Conservation (phyloP, 2,113 vertebrate species). For the Panurus biarmicus region DNA sequence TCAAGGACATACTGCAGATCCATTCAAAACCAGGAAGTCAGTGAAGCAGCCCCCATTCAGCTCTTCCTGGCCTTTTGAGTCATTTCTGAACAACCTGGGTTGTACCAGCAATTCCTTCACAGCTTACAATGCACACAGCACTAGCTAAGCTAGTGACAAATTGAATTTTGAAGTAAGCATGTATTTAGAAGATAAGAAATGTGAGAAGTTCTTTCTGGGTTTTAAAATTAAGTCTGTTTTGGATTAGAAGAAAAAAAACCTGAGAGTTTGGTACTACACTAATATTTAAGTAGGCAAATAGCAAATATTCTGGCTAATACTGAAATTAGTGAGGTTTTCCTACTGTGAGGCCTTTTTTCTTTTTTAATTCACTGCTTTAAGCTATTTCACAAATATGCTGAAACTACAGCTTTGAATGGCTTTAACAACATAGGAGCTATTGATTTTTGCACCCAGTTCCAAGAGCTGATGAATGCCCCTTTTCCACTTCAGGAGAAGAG, state of each 20-base stretch:
- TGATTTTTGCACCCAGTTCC: background rate
- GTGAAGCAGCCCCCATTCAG: background rate
- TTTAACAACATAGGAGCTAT: background rate
- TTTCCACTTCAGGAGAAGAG: background rate
- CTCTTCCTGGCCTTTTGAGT: background rate
- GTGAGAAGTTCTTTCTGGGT: background rate
- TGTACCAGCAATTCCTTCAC: background rate
- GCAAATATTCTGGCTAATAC: background rate
- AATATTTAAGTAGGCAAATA: background rate
- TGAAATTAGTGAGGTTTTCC: slow-evolving; percentile 6
- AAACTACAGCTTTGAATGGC: background rate
- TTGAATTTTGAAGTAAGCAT: slow-evolving; percentile 9
- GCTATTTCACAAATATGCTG: background rate
- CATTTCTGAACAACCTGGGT: background rate
- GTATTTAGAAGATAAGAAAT: slow-evolving; percentile 17
- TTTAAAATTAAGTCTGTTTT: background rate
- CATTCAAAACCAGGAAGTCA: background rate
- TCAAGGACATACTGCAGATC: background rate
- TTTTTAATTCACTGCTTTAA: background rate
- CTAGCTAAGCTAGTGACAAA: slow-evolving; percentile 43
- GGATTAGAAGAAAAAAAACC: background rate
- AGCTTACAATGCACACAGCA: background rate
- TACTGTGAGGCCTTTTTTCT: background rate
- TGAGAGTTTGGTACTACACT: background rate
- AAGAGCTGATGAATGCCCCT: background rate